Conservation (phyloP, 2,888 invertebrate genomes). For the Cataglyphis altisquamis region DNA sequence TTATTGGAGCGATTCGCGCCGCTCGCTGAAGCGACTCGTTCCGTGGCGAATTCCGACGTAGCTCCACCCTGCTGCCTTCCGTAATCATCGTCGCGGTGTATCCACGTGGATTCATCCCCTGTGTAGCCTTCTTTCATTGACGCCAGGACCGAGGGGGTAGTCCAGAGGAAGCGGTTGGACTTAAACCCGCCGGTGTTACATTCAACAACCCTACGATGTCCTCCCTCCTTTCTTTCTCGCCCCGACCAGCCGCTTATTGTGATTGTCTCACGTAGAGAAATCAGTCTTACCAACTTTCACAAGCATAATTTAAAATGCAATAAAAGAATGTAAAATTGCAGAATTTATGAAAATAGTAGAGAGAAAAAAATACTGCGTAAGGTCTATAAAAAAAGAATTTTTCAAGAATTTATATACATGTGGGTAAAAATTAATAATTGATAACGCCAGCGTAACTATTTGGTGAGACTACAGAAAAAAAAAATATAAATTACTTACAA, state of each 20-base stretch:
- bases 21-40: constrained; percentile 75
- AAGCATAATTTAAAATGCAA: constrained; percentile 1
- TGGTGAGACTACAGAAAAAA: not conserved
- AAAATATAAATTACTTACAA: not conserved
- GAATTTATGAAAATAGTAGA: not conserved
- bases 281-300: constrained; percentile 46
- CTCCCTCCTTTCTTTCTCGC: constrained; percentile 29
- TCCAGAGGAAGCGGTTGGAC: constrained; percentile 64
- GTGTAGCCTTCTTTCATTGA: constrained; percentile 71
- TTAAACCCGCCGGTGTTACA: constrained; percentile 73
- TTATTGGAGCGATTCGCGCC: constrained; percentile 84
- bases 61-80: constrained; percentile 36
- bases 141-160: constrained; percentile 36
- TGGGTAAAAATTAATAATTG: constrained; percentile 1
- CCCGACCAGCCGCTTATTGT: constrained; percentile 75
- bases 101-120: constrained; percentile 68
- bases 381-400: not conserved
- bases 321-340: not conserved
- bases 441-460: not conserved
- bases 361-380: not conserved
- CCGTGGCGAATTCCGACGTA: constrained; percentile 82
- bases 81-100: constrained; percentile 67
- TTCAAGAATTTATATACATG: not conserved
- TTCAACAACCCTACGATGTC: constrained; percentile 59
- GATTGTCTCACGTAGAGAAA: constrained; percentile 71